Conservation (phyloP, 2,113 vertebrate genomes). For the Bubo bubo region DNA sequence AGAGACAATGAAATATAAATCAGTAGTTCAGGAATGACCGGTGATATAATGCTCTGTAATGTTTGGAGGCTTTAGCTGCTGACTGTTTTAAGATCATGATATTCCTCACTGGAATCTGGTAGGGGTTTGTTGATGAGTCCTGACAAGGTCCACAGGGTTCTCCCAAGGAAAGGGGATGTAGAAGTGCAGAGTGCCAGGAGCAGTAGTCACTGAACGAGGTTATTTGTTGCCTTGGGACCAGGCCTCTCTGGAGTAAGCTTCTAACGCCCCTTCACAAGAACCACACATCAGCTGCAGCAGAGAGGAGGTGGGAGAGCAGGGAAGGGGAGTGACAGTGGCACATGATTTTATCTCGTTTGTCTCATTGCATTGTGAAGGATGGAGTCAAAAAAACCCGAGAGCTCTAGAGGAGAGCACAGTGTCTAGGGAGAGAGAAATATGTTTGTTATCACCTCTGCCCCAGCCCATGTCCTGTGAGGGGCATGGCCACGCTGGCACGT, state of each 20-base stretch:
- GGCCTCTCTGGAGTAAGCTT: neutral
- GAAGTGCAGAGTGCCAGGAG: neutral
- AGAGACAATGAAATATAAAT: neutral
- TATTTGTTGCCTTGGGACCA: neutral
- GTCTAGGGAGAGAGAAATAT: neutral
- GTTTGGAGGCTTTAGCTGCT: neutral
- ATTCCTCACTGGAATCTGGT: accelerated
- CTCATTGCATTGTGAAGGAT: neutral
- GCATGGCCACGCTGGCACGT: neutral
- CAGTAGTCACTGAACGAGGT: neutral
- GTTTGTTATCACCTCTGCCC: neutral
- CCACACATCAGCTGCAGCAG: neutral
- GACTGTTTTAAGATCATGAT: neutral
- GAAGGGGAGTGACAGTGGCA: neutral
- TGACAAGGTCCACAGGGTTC: neutral
- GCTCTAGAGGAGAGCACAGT: neutral
- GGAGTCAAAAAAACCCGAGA: neutral
- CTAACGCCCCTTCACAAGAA: neutral
- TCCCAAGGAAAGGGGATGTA: neutral
- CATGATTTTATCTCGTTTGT: neutral
- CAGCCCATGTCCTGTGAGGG: neutral
- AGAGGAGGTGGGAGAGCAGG: neutral
- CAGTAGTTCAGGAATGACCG: neutral
- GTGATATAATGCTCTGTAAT: neutral
- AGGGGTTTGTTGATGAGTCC: neutral